A percentile compares a stretch with the other conserved stretches of the same genome.
These are phyloP conservation scores for Adineta ricciae DNA, from an alignment of 2,888 invertebrate species.

Conservation along the genomic window DNA sequence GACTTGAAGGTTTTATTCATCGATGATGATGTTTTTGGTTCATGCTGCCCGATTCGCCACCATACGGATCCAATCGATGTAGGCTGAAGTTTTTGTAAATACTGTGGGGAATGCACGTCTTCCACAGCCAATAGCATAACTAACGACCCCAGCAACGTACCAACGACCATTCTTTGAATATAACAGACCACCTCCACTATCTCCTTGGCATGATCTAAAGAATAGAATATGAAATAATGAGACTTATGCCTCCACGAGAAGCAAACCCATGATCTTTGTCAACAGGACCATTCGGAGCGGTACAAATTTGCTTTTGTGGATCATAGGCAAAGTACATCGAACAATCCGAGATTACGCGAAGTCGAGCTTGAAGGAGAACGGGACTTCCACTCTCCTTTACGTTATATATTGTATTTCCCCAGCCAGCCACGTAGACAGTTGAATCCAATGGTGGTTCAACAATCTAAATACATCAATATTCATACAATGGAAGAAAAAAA, in stretches of 20 bases:
- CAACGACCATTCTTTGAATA: not conserved
- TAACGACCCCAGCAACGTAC: slow-evolving; percentile 5
- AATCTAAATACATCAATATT: not conserved
- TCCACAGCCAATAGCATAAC: slow-evolving; percentile 2
- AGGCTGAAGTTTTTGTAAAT: not conserved
- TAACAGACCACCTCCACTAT: slow-evolving; percentile 8
- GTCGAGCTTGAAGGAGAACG: not conserved
- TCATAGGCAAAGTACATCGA: not conserved
- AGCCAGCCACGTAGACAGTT: not conserved
- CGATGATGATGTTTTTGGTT: not conserved
- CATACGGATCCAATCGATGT: not conserved
- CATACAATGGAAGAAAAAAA: too few relatives aligned
- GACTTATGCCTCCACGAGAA: too few relatives aligned
- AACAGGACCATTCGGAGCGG: not conserved
- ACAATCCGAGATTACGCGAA: not conserved
- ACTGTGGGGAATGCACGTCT: not conserved
- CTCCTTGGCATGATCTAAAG: slow-evolving; percentile 18
- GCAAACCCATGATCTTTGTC: slow-evolving; percentile 7
- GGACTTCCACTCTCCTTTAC: not conserved
- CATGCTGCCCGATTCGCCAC: not conserved
- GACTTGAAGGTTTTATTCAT: too few relatives aligned
- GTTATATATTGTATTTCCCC: not conserved
- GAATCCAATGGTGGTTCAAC: not conserved
- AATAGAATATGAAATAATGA: not conserved
- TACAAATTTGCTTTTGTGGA: not conserved